Conservation (phyloP, 2,113 vertebrate species). For the Lophura nycthemera region DNA sequence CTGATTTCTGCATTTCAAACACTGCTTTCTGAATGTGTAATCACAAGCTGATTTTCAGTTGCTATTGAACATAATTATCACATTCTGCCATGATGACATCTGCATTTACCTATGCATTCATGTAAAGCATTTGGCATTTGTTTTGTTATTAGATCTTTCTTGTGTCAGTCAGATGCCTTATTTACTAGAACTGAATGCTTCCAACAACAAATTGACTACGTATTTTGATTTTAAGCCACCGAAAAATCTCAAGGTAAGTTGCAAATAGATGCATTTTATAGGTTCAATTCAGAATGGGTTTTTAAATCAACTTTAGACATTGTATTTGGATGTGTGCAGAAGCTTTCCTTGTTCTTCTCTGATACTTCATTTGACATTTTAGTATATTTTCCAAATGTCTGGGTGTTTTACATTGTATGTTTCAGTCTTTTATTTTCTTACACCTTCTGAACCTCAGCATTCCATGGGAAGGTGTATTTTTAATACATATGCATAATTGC, state of each 20-base stretch:
- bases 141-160: constrained; percentile 85
- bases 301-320: neutral
- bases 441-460: neutral
- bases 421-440: neutral
- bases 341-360: neutral
- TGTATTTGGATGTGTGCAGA: neutral
- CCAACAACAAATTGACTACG: constrained; percentile 84
- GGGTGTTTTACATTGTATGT: rapidly evolving
- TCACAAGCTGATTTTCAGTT: neutral
- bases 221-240: constrained; percentile 88
- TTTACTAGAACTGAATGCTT: constrained; percentile 85
- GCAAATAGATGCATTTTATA: neutral
- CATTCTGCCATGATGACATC: neutral
- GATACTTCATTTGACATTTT: neutral
- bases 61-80: neutral
- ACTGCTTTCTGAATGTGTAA: neutral
- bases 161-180: constrained; percentile 90
- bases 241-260: constrained; percentile 87
- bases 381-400: neutral
- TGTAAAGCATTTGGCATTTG: neutral
- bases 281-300: neutral
- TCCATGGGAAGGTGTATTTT: neutral
- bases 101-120: neutral
- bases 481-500: neutral
- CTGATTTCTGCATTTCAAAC: neutral